Percentiles rank a stretch among this genome's conserved stretches.
phyloP scores from a whole-genome alignment of 2,113 vertebrate genomes.

The Heloderma charlesbogerti region DNA sequence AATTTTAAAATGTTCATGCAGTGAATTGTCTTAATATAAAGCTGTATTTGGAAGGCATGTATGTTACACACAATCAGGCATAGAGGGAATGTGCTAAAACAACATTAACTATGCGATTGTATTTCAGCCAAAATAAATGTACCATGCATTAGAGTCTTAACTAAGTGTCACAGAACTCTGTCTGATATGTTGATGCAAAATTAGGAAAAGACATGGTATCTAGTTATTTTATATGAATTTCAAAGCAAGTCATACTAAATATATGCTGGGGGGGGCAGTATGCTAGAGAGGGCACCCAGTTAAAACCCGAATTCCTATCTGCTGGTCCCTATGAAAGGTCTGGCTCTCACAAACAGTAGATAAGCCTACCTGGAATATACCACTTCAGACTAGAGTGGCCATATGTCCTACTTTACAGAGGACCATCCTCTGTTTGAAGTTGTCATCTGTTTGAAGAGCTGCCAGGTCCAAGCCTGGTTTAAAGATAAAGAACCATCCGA shows the following conservation, averaged over 20 bases:
- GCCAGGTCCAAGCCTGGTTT: neutral
- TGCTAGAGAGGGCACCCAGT: constrained; percentile 10
- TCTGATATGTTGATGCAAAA: rapidly evolving
- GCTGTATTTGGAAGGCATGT: constrained; percentile 25
- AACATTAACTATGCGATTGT: constrained; percentile 13
- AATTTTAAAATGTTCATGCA: constrained; percentile 60
- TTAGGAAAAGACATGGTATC: rapidly evolving
- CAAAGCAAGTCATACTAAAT: neutral
- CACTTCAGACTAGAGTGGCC: neutral
- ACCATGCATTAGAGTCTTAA: constrained; percentile 52
- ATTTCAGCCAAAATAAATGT: constrained; percentile 50
- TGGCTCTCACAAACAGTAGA: neutral
- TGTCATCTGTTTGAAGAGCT: neutral
- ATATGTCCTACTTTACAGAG: neutral
- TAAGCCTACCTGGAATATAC: neutral
- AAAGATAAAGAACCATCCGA: neutral
- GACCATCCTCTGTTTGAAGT: neutral
- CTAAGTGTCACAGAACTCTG: constrained; percentile 63
- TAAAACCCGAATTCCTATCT: neutral
- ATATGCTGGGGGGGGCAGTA: neutral
- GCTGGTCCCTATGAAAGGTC: neutral
- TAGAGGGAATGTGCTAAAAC: neutral
- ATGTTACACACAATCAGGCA: constrained; percentile 20
- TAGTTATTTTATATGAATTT: constrained; percentile 37
- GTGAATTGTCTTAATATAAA: constrained; percentile 61